Base-by-base conservation (phyloP, 2,888 invertebrate genomes). In the Amorpha juglandis region DNA sequence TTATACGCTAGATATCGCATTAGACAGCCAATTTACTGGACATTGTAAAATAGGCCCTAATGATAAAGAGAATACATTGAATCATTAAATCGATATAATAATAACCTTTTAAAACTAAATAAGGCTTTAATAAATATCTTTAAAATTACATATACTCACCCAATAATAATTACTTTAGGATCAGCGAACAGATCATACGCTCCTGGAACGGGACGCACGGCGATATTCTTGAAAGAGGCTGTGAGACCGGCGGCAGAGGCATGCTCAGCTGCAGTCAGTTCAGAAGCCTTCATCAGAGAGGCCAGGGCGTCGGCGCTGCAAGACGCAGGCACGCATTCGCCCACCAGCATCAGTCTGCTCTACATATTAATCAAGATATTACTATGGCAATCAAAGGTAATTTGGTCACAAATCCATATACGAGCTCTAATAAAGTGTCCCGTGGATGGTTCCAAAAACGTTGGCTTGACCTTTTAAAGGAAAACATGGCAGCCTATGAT, bases 281-380 rank as follows among this genome's bases (percentile, higher is more conserved):
- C 94, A 0, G 87, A 83, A 0, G 77, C 80, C 55, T 75, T 83
- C 72, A 85, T 88, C 69, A 94, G 84, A 1, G 86, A 81, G 51
- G 91, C 86, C 21, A 96, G 82, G 69, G 95, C 95, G 0, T 84
- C 78, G 0, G 90, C 79, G 55, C 93, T 93, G 82, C 97, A 97
- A 0, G 96, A 95, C 67, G 93, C 92, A 7, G 97, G 97, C 73
- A 97, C 87, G 80, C 97, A 97, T 80, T 96, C 95, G 9, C 97
- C 97, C 65, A 97, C 89, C 81, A 96, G 94, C 74, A 97, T 88
- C 78, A 95, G 92, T 70, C 96, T 94, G 70, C 95, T 94, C 96
- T 96, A 89, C 62, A 77, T 68, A 69, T 12, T 8, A 53, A 63
- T 68, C 7, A 68, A 6, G 8, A 33, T 21, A 53, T 27, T 27